These are phyloP conservation scores for Neotoma lepida DNA, from an alignment of 2,113 vertebrate genomes.

Conservation along the genomic window DNA sequence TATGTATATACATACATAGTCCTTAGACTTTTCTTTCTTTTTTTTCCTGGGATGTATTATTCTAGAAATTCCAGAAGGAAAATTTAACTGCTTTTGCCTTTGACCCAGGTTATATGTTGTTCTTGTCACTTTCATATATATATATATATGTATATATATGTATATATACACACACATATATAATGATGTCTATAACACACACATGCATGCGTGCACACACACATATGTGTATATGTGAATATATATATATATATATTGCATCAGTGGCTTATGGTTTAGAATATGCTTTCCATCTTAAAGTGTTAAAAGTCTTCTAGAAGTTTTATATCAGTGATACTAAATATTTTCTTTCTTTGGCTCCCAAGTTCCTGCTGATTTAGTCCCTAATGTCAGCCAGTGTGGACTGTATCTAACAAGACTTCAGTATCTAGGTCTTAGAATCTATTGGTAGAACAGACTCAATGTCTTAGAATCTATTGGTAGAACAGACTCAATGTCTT, in stretches of 20 bases:
- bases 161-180: too few relatives aligned
- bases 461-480: too few relatives aligned
- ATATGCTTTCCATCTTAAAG: not conserved
- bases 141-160: too few relatives aligned
- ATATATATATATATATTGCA: not conserved
- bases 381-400: not conserved
- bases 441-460: not conserved
- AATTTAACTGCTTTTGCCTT: constrained; percentile 56
- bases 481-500: not conserved
- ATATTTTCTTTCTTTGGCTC: not conserved
- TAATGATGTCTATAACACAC: too few relatives aligned
- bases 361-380: not conserved
- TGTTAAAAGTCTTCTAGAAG: constrained; percentile 1
- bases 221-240: too few relatives aligned
- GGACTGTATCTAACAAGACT: constrained; percentile 22
- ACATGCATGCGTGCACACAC: too few relatives aligned
- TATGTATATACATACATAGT: not conserved
- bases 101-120: constrained; percentile 38
- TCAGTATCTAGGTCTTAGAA: constrained; percentile 25
- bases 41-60: constrained; percentile 39
- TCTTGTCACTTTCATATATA: constrained; percentile 5
- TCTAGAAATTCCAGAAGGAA: constrained; percentile 54
- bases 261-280: not conserved
- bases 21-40: constrained; percentile 48
- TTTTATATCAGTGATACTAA: not conserved